A percentile compares a stretch with the other conserved stretches of the same genome.
Conservation (phyloP, 92 coral and sea anemone species). For the Porites rus region DNA sequence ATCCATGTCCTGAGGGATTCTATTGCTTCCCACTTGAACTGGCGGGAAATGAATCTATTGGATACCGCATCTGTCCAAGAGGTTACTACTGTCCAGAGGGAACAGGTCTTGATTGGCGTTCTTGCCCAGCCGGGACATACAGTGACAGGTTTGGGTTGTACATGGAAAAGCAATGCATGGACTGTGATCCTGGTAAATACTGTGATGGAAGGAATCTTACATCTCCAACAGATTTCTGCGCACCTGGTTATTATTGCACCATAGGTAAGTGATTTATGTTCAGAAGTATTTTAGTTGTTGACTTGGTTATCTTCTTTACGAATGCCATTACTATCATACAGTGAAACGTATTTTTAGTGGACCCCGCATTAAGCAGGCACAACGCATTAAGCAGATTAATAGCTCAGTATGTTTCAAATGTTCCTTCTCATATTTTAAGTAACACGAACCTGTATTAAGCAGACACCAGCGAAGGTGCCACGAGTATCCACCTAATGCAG, state of each 20-base stretch:
- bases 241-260: slow-evolving; percentile 92
- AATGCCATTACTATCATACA: no score
- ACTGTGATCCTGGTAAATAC: slow-evolving; percentile 93
- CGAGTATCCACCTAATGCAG: no score
- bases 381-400: no score
- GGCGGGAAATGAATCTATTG: slow-evolving; percentile 79
- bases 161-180: slow-evolving; percentile 79
- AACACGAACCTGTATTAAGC: no score
- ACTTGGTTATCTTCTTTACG: no score
- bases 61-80: slow-evolving; percentile 77
- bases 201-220: slow-evolving; percentile 93
- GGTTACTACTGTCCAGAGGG: slow-evolving; percentile 93
- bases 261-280: slow-evolving; percentile 60
- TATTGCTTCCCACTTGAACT: slow-evolving; percentile 90
- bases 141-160: slow-evolving; percentile 87
- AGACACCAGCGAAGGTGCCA: no score
- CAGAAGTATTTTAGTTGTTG: no score
- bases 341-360: no score
- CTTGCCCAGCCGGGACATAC: slow-evolving; percentile 96
- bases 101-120: slow-evolving; percentile 89
- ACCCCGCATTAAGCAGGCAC: no score
- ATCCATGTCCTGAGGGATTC: slow-evolving; percentile 77
- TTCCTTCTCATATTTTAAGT: no score
- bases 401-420: no score
- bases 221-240: slow-evolving; percentile 80